Base-by-base conservation (phyloP, 2,797 vertebrate genomes). In the Smutsia temminckii region DNA sequence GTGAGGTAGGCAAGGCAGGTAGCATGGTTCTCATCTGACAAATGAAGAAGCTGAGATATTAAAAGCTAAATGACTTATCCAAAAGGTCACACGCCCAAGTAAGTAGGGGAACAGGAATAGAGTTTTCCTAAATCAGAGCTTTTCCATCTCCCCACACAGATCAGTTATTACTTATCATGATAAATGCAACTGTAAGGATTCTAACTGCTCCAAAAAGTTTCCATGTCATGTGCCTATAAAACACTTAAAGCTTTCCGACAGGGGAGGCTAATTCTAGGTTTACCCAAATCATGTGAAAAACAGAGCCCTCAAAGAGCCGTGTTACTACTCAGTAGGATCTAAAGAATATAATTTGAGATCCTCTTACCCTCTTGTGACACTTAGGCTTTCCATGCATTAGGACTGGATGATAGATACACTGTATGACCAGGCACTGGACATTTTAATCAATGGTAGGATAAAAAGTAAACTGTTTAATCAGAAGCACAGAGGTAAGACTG, bases 91-190 rank as follows among this genome's bases (percentile, higher is more conserved):
- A 17, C 63, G 88, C 14, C 6, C 69, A 84, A 5, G 6, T 27
- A 68, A 72, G 79, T 20, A 8, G 29, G 6, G 21, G 17, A 85
- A 61, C 1, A 25, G 61, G 40, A 79, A 42, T 18, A 90, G 20
- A 78, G 75, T 57, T 78, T 89, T 51, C 78, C 29, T 69, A 85
- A 83, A 75, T 23, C 57, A 79, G 81, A 94, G 42, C 27, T 55
- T 79, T 95, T 83, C 88, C 89, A 55, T 90, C 32, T 18, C 61
- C 55, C 53, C 93, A 51, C n/a, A 14, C 51, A 81, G 85, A 85
- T 94, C 93, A 96, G 93, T 97, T 81, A 97, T 93, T 96, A 84
- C 79, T 94, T 72, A 59, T 20, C 51, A 91, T 95, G 85, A 92
- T 81, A 95, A 94, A 89, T 68, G 63, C 66, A 88, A 32, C 27